These are phyloP conservation scores for Gibbula magus DNA, from an alignment of 2,888 invertebrate species.

Conservation along the genomic window DNA sequence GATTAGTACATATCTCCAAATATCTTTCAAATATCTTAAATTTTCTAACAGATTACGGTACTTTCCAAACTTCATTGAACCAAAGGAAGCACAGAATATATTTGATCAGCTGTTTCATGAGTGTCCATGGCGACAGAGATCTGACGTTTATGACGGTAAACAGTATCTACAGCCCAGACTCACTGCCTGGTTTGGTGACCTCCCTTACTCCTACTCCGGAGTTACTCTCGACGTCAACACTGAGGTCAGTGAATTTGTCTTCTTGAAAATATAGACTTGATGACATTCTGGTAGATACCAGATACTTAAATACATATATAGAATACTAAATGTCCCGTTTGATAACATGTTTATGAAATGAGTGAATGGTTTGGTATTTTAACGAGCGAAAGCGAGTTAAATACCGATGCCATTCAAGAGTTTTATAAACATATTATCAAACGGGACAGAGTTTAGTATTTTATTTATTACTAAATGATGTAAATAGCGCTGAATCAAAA, in stretches of 20 bases:
- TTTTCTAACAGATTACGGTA: constrained; percentile 59
- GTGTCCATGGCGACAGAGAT: constrained; percentile 70
- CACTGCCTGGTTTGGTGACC: constrained; percentile 77
- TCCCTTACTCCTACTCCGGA: constrained; percentile 76
- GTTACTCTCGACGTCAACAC: constrained; percentile 61
- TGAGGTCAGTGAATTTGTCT: constrained; percentile 56
- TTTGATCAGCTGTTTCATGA: constrained; percentile 65
- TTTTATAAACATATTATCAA: too few species aligned
- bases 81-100: constrained; percentile 57
- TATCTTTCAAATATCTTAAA: not conserved
- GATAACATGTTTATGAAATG: too few species aligned
- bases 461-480: too few species aligned
- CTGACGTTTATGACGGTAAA: constrained; percentile 62
- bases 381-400: too few species aligned
- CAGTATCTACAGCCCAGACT: constrained; percentile 73
- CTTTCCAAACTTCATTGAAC: constrained; percentile 67
- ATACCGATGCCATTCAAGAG: too few species aligned
- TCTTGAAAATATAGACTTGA: too few species aligned
- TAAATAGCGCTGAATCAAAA: too few species aligned
- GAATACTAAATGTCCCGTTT: too few species aligned
- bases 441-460: too few species aligned
- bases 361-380: too few species aligned
- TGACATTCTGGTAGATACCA: too few species aligned
- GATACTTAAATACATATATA: too few species aligned
- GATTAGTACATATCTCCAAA: not conserved